These are phyloP conservation scores for Pseudopodoces humilis DNA, from an alignment of 2,113 vertebrate species.

Conservation along the genomic window DNA sequence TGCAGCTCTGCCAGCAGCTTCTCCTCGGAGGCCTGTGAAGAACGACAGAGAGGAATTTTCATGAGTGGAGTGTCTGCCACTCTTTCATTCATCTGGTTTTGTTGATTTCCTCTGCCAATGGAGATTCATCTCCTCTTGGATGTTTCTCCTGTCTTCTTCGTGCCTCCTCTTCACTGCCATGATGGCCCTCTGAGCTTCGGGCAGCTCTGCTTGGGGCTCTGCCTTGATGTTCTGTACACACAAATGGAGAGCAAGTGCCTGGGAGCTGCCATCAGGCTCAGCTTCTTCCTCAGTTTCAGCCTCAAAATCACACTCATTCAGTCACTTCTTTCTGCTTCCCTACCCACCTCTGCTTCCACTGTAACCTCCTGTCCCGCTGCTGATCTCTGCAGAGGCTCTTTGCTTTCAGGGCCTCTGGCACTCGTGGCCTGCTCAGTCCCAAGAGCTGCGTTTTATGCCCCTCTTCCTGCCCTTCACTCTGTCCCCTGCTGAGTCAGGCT, in stretches of 20 bases:
- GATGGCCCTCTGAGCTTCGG: not conserved
- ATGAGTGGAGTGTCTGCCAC: not conserved
- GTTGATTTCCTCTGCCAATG: slow-evolving; percentile 36
- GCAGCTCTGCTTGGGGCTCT: slow-evolving; percentile 22
- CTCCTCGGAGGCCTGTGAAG: not conserved
- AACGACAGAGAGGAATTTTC: not conserved
- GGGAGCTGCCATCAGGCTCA: not conserved
- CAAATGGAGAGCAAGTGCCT: not conserved
- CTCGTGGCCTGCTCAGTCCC: too few species aligned
- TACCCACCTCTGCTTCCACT: not conserved
- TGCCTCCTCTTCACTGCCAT: slow-evolving; percentile 10
- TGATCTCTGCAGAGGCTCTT: not conserved
- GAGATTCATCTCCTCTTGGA: slow-evolving; percentile 20
- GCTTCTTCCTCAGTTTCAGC: not conserved
- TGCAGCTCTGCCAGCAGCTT: slow-evolving; percentile 13
- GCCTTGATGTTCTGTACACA: not conserved
- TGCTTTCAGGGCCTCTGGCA: not conserved
- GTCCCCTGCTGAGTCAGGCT: not conserved
- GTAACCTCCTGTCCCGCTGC: not conserved
- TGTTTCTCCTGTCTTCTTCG: not conserved
- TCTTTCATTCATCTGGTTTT: slow-evolving; percentile 42
- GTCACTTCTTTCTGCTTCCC: not conserved
- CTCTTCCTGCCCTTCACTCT: too few species aligned
- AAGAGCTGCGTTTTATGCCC: too few species aligned
- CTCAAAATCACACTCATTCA: not conserved